Base-by-base conservation (phyloP, 2,113 vertebrate genomes). In the Trachemys scripta region DNA sequence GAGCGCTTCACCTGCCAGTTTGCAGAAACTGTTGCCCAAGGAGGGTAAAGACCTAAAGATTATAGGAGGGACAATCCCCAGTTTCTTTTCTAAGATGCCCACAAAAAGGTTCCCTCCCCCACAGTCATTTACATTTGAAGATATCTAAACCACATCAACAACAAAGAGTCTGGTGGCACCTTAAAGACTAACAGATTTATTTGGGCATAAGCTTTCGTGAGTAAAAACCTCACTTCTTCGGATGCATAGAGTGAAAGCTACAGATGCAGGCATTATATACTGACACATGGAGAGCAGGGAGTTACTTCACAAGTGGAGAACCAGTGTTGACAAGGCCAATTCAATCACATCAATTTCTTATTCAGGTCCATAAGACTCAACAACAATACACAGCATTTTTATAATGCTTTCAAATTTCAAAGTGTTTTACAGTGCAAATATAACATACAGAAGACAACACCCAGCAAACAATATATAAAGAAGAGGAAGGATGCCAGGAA, bases 401-500 rank as follows among this genome's bases (percentile, higher is more conserved):
- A 50, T 31, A 80, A 87, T 10, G 11, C n/a, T 35, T 80, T 35
- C 25, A 82, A 24, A 16, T 56, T 87, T 35, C 2, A 88, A 88
- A 5, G 19, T 5, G 82, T 81, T 92, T 85, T 45, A n/a, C 27
- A 91, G 85, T 94, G 91, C 56, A 92, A 95, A 96, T 2, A 6
- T 35, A 94, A 95, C 47, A 59, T 4, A 85, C 53, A 72, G 86
- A 87, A 75, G 69, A 89, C 65, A 92, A 47, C 31, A 42, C 84
- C 31, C 31, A 50, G 0, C 22, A 93, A 93, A 97, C 91, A 96
- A 93, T 88, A 92, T 31, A 90, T 80, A 90, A 89, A 95, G 96
- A 85, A 81, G 87, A 96, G 96, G 97, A 97, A 96, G 97, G 97
- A 98, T 97, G 92, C 96, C 91, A 96, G 95, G 88, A 97, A 96